These are phyloP conservation scores for Lymantria dispar DNA, from an alignment of 2,888 invertebrate genomes.

Conservation along the genomic window DNA sequence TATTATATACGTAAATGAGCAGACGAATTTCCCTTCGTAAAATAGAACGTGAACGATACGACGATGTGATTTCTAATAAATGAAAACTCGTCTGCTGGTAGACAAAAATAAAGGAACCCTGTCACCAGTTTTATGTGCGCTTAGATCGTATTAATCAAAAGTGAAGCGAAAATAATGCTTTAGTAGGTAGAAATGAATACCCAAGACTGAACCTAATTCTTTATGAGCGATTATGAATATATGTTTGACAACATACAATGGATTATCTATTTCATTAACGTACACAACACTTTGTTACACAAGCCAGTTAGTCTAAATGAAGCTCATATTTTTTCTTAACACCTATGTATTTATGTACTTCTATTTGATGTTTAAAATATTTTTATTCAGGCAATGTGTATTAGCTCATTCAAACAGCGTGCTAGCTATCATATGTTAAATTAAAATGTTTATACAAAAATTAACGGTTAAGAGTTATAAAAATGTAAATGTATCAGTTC, in stretches of 20 bases:
- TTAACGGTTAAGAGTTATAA: slow-evolving; percentile 5
- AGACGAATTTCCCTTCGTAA: slow-evolving; percentile 61
- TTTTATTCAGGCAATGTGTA: slow-evolving; percentile 10
- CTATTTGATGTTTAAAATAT: slow-evolving; percentile 38
- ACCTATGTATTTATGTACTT: slow-evolving; percentile 66
- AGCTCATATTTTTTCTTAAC: slow-evolving; percentile 80
- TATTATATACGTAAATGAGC: slow-evolving; percentile 52
- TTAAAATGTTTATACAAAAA: slow-evolving; percentile 8
- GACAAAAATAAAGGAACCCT: slow-evolving; percentile 77
- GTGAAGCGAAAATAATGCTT: slow-evolving; percentile 27
- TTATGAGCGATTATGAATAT: slow-evolving; percentile 32
- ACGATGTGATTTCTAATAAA: slow-evolving; percentile 47
- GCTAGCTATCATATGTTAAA: not conserved
- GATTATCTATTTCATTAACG: slow-evolving; percentile 48
- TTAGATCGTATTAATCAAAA: slow-evolving; percentile 54
- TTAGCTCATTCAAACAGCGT: slow-evolving; percentile 10
- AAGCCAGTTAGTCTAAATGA: slow-evolving; percentile 80
- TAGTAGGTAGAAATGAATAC: slow-evolving; percentile 22
- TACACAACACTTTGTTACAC: slow-evolving; percentile 71
- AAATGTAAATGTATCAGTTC: slow-evolving; percentile 11
- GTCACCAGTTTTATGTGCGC: slow-evolving; percentile 77
- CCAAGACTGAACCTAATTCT: slow-evolving; percentile 21
- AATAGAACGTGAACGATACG: slow-evolving; percentile 38
- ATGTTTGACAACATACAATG: slow-evolving; percentile 40
- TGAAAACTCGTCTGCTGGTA: slow-evolving; percentile 60